phyloP scores from a whole-genome alignment of 2,113 vertebrate species.

The Solenodon paradoxus region DNA sequence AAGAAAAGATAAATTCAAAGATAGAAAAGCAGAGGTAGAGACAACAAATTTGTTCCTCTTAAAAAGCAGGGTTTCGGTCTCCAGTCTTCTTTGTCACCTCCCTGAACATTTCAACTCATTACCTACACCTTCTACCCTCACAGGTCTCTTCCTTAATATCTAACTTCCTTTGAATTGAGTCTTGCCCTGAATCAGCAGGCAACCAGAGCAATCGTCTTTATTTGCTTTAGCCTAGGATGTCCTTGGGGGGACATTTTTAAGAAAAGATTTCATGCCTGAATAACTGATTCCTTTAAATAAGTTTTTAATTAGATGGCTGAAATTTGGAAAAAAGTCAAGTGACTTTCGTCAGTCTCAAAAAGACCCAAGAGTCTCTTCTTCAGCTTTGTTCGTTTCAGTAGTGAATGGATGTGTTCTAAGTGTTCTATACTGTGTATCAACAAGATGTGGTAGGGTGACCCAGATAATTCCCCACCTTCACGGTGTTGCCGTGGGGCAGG shows the following conservation, averaged over 20 bases:
- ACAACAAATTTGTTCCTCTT: not conserved
- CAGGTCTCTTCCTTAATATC: not conserved
- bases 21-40: not conserved
- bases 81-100: not conserved
- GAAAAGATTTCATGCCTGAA: not conserved
- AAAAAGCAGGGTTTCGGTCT: not conserved
- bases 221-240: not conserved
- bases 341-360: constrained; percentile 21
- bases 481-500: not conserved
- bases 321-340: not conserved
- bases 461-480: not conserved
- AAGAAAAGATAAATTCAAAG: not conserved
- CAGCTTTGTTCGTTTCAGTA: not conserved
- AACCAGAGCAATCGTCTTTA: not conserved
- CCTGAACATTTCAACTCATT: not conserved
- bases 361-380: not conserved
- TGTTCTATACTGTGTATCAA: not conserved
- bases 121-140: not conserved
- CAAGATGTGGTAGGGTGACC: not conserved
- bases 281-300: constrained; percentile 11
- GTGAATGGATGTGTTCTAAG: not conserved
- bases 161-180: not conserved
- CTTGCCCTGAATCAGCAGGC: not conserved
- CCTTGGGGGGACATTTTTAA: not conserved
- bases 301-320: not conserved